Percentiles rank a stretch among this genome's conserved stretches.
Conservation (phyloP, 2,888 invertebrate genomes). For the Drosophila falleni region DNA sequence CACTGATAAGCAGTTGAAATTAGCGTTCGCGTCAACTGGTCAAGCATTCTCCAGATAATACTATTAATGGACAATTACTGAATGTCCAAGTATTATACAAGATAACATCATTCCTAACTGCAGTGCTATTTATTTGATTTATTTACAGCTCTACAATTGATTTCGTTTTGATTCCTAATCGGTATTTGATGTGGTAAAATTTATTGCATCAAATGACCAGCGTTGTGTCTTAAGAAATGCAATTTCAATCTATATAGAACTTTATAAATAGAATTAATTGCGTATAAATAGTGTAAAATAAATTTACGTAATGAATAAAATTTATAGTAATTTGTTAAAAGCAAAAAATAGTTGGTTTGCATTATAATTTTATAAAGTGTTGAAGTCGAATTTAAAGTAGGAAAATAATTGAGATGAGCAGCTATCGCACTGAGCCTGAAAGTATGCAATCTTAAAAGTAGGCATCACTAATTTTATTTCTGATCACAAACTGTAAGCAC, state of each 20-base stretch:
- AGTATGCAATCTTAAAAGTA: slow-evolving; percentile 3
- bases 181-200: neutral
- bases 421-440: slow-evolving; percentile 9
- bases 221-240: slow-evolving; percentile 15
- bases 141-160: slow-evolving; percentile 24
- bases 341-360: neutral
- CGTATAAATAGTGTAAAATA: no score
- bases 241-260: neutral
- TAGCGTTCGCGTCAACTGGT: slow-evolving; percentile 49
- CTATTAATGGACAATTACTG: slow-evolving; percentile 47
- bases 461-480: no score
- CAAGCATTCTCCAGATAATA: slow-evolving; percentile 41
- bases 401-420: neutral
- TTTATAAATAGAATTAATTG: neutral
- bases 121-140: slow-evolving; percentile 41
- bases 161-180: slow-evolving; percentile 30
- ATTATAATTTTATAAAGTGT: neutral
- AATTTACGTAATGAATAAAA: neutral
- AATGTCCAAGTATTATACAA: slow-evolving; percentile 17
- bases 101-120: slow-evolving; percentile 11
- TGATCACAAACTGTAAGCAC: no score
- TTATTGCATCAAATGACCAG: slow-evolving; percentile 9
- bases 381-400: neutral
- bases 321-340: neutral
- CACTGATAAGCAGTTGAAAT: slow-evolving; percentile 54